Evolutionary conservation across 2,888 invertebrate species (phyloP).

Genomic region (Diloba caeruleocephala): DNA sequence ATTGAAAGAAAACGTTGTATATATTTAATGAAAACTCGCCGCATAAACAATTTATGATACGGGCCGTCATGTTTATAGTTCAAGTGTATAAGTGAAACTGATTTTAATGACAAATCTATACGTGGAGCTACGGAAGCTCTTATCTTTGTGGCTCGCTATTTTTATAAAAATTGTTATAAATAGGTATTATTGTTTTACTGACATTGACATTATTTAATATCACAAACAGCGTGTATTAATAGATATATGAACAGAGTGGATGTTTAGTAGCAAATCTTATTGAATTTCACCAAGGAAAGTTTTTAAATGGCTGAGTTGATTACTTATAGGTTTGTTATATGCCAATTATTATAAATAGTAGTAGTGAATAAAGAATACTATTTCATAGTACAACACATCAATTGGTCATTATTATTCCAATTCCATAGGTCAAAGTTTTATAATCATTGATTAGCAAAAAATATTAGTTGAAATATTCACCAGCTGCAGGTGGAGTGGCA

Average conservation of each 20-base stretch:
- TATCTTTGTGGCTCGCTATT: conserved; percentile 67
- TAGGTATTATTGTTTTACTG: conserved; percentile 24
- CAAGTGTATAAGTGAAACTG: conserved; percentile 61
- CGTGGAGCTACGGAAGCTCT: conserved; percentile 69
- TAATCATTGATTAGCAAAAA: too few species aligned
- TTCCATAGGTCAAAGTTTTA: too few species aligned
- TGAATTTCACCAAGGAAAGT: too few species aligned
- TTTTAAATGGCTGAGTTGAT: too few species aligned
- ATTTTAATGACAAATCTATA: conserved; percentile 51
- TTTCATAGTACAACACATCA: too few species aligned
- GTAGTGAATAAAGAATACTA: too few species aligned
- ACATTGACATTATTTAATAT: conserved; percentile 48
- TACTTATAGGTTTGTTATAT: too few species aligned
- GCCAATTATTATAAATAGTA: too few species aligned
- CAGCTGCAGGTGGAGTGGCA: conserved; percentile 84
- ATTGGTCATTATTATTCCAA: too few species aligned
- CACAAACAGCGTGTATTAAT: conserved; percentile 9
- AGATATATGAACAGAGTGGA: not conserved
- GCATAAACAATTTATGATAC: conserved; percentile 66
- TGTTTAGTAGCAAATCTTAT: not conserved
- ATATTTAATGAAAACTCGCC: conserved; percentile 64
- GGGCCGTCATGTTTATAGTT: conserved; percentile 66
- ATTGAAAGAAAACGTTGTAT: conserved; percentile 70
- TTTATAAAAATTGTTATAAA: conserved; percentile 35
- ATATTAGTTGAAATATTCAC: conserved; percentile 56